Conservation (phyloP, 2,797 vertebrate species). For the Smutsia gigantea region DNA sequence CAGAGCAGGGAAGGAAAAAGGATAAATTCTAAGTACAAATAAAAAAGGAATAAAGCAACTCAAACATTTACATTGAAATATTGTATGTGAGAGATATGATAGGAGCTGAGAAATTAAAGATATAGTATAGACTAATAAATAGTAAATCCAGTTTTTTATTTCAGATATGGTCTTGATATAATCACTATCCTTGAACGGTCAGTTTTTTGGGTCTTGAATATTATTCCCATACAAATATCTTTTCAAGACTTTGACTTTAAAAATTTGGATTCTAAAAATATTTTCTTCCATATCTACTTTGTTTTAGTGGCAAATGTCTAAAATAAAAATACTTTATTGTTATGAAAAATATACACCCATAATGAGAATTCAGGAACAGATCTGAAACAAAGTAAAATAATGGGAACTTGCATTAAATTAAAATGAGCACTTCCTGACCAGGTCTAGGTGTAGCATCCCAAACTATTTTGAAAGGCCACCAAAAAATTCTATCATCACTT, state of each 20-base stretch:
- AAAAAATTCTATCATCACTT: not conserved
- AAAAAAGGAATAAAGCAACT: not conserved
- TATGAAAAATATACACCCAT: not conserved
- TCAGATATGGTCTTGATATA: not conserved
- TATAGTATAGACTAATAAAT: not conserved
- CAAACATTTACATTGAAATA: not conserved
- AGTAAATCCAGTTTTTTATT: not conserved
- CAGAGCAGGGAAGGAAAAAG: not conserved
- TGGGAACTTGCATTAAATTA: not conserved
- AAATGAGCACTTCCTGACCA: not conserved
- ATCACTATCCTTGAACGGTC: not conserved
- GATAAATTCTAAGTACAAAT: not conserved
- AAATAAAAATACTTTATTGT: conserved; percentile 20
- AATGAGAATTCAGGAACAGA: not conserved
- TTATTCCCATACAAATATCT: not conserved
- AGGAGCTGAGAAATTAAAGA: conserved; percentile 22
- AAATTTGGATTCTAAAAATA: not conserved
- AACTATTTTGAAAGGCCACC: not conserved
- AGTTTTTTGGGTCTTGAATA: conserved; percentile 49
- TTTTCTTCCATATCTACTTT: not conserved
- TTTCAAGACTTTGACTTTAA: not conserved
- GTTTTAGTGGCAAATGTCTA: not conserved
- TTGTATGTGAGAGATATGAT: not conserved
- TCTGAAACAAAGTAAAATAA: not conserved
- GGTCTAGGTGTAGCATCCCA: not conserved